phyloP scores from a whole-genome alignment of 2,113 vertebrate species.

The Pseudonaja textilis region DNA sequence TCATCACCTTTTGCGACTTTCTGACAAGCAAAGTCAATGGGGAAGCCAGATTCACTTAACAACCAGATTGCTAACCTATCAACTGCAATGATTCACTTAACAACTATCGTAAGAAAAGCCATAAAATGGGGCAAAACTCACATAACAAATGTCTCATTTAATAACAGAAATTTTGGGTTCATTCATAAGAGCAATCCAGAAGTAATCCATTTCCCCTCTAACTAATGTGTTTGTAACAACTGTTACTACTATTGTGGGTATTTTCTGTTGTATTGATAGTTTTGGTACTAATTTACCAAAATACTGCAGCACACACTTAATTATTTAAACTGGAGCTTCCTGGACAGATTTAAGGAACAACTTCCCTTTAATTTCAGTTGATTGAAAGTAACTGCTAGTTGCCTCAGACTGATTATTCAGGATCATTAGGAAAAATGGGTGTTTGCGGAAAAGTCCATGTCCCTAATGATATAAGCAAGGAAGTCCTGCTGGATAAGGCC shows the following conservation, averaged over 20 bases:
- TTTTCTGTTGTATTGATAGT: not conserved
- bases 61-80: too few relatives aligned
- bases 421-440: not conserved
- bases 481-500: not conserved
- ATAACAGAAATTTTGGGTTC: too few relatives aligned
- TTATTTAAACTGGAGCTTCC: not conserved
- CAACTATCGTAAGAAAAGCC: too few relatives aligned
- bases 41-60: too few relatives aligned
- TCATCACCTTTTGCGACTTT: too few relatives aligned
- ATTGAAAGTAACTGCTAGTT: not conserved
- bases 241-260: not conserved
- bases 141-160: too few relatives aligned
- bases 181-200: not conserved
- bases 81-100: too few relatives aligned
- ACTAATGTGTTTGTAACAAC: not conserved
- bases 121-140: too few relatives aligned
- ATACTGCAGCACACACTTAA: not conserved
- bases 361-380: not conserved
- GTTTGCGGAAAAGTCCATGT: not conserved
- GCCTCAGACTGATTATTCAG: not conserved
- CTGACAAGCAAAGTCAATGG: too few relatives aligned
- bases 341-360: not conserved
- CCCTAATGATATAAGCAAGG: not conserved
- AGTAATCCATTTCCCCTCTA: not conserved
- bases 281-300: not conserved